A percentile compares a stretch with the other conserved stretches of the same genome.
These are phyloP conservation scores for Clistopyga incitator DNA, from an alignment of 2,888 invertebrate genomes.

Conservation along the genomic window DNA sequence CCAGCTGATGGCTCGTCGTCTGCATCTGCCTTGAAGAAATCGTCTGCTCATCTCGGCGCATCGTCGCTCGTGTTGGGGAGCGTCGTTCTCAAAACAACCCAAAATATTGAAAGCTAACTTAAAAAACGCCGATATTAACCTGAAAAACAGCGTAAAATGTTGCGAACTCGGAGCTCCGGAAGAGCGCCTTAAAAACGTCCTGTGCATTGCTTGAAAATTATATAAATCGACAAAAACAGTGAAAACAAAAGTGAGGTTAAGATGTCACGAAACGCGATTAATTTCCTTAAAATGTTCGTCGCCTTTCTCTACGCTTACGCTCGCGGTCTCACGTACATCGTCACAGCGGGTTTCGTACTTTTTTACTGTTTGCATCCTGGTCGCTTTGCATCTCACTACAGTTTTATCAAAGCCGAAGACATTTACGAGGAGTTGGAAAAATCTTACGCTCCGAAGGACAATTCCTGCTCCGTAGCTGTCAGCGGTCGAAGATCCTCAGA, in stretches of 20 bases:
- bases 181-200: neutral
- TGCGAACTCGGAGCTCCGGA: neutral
- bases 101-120: neutral
- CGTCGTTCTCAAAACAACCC: neutral
- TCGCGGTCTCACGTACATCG: conserved; percentile 73
- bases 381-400: conserved; percentile 83
- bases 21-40: neutral
- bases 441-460: conserved; percentile 77
- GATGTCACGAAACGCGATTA: conserved; percentile 68
- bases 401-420: conserved; percentile 79
- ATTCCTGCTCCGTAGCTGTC: conserved; percentile 78
- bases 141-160: conserved; percentile 2
- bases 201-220: neutral
- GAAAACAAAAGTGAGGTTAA: conserved; percentile 21
- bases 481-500: conserved; percentile 70
- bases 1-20: neutral
- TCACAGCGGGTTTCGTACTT: conserved; percentile 75
- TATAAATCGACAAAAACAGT: neutral
- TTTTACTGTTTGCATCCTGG: conserved; percentile 80
- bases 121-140: neutral
- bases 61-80: neutral
- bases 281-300: conserved; percentile 69
- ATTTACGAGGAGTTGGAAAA: conserved; percentile 80
- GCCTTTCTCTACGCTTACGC: conserved; percentile 76
- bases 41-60: neutral